A percentile compares a stretch with the other conserved stretches of the same genome.
These are phyloP conservation scores for Pandion haliaetus DNA, from an alignment of 2,113 vertebrate species.

Conservation along the genomic window DNA sequence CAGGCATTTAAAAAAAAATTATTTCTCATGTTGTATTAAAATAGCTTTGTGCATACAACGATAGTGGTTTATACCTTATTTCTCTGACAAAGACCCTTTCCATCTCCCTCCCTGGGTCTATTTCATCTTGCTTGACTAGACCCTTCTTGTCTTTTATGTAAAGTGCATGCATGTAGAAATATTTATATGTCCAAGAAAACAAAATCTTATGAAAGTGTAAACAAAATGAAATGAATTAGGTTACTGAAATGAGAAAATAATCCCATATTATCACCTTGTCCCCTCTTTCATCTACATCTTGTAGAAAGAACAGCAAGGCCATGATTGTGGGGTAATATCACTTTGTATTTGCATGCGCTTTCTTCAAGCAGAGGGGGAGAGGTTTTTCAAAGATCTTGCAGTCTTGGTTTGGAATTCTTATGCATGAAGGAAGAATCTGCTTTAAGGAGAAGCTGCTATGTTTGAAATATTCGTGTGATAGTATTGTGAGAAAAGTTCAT, in stretches of 20 bases:
- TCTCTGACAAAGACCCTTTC: not conserved
- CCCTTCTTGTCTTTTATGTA: not conserved
- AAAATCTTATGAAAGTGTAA: not conserved
- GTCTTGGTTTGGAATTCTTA: not conserved
- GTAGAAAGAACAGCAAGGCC: not conserved
- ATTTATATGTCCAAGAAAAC: not conserved
- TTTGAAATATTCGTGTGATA: not conserved
- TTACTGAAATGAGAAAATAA: not conserved
- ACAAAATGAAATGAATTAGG: not conserved
- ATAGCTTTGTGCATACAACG: not conserved
- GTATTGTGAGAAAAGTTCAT: not conserved
- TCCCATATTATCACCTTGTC: not conserved
- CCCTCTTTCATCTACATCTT: not conserved
- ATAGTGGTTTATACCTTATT: not conserved
- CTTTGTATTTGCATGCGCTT: not conserved
- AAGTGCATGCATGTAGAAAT: not conserved
- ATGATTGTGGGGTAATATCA: not conserved
- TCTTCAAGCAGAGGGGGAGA: not conserved
- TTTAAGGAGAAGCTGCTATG: not conserved
- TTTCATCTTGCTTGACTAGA: not conserved
- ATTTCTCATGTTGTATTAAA: not conserved
- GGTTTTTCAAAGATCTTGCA: not conserved
- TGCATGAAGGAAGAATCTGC: not conserved
- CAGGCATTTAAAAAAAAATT: not conserved
- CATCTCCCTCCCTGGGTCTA: not conserved